phyloP scores from a whole-genome alignment of 2,888 invertebrate species.

The Julus scandinavius region DNA sequence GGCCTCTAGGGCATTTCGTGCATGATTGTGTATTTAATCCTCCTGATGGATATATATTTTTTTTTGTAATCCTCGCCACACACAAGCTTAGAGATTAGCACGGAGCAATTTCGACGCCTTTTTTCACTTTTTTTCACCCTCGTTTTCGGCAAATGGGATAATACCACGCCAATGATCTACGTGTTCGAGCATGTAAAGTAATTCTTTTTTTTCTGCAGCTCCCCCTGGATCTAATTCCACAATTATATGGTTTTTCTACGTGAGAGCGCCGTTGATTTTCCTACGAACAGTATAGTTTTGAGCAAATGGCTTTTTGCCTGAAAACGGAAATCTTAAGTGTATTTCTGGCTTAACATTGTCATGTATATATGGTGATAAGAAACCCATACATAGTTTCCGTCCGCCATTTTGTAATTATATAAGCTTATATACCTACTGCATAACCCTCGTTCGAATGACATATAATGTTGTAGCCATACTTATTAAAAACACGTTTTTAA shows the following conservation, averaged over 20 bases:
- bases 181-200: conserved; percentile 39
- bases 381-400: no score
- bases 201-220: conserved; percentile 2
- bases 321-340: no score
- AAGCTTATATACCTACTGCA: no score
- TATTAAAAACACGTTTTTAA: no score
- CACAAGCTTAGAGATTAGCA: conserved; percentile 15
- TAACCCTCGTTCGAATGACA: no score
- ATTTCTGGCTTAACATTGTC: no score
- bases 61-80: conserved; percentile 34
- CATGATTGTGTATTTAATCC: neutral
- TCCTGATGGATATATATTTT: neutral
- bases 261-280: no score
- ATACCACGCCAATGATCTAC: conserved; percentile 21
- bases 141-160: conserved; percentile 32
- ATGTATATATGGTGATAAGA: no score
- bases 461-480: no score
- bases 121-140: neutral
- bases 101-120: neutral
- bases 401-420: no score
- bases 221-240: neutral
- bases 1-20: neutral
- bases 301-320: no score
- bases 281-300: no score
- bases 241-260: neutral